phyloP scores from a whole-genome alignment of 1,140 invertebrate genomes.

The Meloidogyne floridensis region DNA sequence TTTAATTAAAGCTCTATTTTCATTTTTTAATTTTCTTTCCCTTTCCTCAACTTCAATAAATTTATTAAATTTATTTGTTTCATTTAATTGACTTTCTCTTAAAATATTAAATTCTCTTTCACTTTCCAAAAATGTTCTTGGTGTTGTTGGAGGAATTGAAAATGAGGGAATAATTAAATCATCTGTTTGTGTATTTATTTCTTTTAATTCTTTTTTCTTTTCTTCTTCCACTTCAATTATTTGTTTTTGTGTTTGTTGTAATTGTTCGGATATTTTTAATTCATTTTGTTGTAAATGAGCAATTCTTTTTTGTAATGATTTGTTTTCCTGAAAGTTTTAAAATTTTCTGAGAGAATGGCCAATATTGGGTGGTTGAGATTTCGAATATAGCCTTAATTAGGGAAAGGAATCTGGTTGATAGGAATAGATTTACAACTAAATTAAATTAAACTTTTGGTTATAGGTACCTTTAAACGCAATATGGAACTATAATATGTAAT shows the following conservation, averaged over 20 bases:
- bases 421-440: no score
- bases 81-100: background rate
- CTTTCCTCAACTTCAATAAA: background rate
- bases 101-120: background rate
- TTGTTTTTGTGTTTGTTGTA: background rate
- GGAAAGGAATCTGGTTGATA: no score
- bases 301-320: constrained; percentile 13
- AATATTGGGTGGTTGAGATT: no score
- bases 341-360: no score
- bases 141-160: constrained; percentile 18
- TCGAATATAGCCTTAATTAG: no score
- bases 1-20: constrained; percentile 26
- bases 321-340: constrained; percentile 9
- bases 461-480: no score
- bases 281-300: constrained; percentile 11
- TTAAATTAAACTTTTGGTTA: no score
- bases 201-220: background rate
- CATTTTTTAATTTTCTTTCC: background rate
- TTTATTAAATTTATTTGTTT: background rate
- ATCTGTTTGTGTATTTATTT: background rate
- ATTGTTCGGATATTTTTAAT: background rate
- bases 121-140: background rate
- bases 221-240: background rate
- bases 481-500: no score
- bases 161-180: background rate